These are phyloP conservation scores for Ferrisia virgata DNA, from an alignment of 2,888 invertebrate species.

Conservation along the genomic window DNA sequence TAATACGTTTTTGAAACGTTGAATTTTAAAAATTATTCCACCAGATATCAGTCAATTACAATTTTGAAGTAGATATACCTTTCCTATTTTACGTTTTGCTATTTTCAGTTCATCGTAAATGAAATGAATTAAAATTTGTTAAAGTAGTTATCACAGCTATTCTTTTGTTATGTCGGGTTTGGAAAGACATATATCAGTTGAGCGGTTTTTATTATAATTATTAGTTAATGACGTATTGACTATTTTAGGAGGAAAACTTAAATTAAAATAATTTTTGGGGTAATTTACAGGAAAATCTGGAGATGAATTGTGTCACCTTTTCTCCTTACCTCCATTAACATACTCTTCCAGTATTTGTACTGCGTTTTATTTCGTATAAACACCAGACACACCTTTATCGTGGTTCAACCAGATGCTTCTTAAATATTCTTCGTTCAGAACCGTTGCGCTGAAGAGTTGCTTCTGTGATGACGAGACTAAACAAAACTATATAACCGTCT, in stretches of 20 bases:
- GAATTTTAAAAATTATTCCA: background rate
- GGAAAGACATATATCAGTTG: background rate
- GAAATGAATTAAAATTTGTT: background rate
- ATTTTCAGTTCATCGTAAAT: background rate
- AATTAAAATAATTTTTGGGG: constrained; percentile 47
- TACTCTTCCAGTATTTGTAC: constrained; percentile 37
- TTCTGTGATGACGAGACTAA: constrained; percentile 32
- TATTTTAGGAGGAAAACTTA: constrained; percentile 37
- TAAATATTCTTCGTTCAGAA: constrained; percentile 27
- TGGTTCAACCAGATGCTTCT: constrained; percentile 37
- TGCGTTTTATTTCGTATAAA: constrained; percentile 37
- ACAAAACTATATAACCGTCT: background rate
- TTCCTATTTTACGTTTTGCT: background rate
- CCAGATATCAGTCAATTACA: background rate
- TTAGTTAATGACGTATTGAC: constrained; percentile 4
- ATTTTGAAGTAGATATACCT: background rate
- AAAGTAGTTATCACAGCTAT: background rate
- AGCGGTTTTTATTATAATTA: background rate
- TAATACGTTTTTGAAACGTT: no score
- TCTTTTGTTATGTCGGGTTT: no score
- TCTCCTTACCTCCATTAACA: constrained; percentile 39
- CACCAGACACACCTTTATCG: constrained; percentile 33
- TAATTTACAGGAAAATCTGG: constrained; percentile 48
- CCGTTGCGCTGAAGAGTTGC: constrained; percentile 29
- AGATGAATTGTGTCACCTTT: constrained; percentile 39